Evolutionary conservation across 2,113 vertebrate species (phyloP), one percentile per base, ranked within the genome.

Genomic region (Sigmodon hispidus): DNA sequence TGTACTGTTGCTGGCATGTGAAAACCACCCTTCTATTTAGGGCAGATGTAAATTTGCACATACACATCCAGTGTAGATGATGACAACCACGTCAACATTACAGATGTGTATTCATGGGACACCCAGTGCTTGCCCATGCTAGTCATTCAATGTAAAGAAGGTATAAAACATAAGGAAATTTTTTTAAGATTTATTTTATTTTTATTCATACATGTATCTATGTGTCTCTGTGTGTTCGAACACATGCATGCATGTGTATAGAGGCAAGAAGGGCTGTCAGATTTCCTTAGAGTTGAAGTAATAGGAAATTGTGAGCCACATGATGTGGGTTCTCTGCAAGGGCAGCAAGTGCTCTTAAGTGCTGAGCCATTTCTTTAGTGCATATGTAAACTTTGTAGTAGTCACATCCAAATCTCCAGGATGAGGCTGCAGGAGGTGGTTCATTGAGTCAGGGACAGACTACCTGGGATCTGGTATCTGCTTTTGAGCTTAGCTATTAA

Each of bases 401-500:
- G 81, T 87, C 31, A 9, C n/a, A 57, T 81, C 77, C 34, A 90
- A 70, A 52, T 4, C 34, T 22, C 11, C 29, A 22, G 91, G 77
- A 10, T n/a, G 22, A 15, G 43, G 50, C 43, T 67, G 21, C 16
- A 19, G 36, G 43, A 34, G 11, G 2, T 15, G 29, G 24, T 1
- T 52, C n/a, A 61, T 0, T 0, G 4, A 43, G 61, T 16, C 52
- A 16, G 72, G 1, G 40, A 24, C 45, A 0, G 4, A 3, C n/a
- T 4, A 2, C 55, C 26, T 45, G 29, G 79, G 9, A 26, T 43
- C 72, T 40, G 15, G 6, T 8, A 17, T 26, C 50, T 77, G 90
- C 57, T 65, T 79, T 73, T 40, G 70, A 87, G 57, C 10, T 93
- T 80, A 34, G n/a, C 36, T 43, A 7, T 34, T 65, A 40, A 88